Evolutionary conservation across 2,888 invertebrate species (phyloP).

Genomic region (Gisinianus flammeolus): DNA sequence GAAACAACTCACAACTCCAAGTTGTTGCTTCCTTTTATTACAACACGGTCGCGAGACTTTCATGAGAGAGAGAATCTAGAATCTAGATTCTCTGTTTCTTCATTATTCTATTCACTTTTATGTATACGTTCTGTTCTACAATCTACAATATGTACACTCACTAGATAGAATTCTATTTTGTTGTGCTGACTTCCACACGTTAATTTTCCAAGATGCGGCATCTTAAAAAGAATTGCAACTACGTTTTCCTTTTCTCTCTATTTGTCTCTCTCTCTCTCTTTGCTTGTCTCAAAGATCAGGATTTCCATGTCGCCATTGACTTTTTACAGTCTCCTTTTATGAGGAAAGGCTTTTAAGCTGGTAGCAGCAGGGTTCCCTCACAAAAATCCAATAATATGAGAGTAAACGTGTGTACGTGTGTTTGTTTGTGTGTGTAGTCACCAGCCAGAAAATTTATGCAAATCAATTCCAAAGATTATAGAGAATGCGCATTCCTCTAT

Average conservation of each 20-base stretch:
- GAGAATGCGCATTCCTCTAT: neutral
- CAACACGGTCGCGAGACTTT: too few relatives aligned
- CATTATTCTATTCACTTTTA: neutral
- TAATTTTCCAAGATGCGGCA: constrained; percentile 2
- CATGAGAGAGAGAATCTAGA: too few relatives aligned
- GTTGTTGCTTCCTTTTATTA: too few relatives aligned
- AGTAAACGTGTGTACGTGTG: neutral
- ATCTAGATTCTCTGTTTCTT: neutral
- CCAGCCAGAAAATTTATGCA: constrained; percentile 26
- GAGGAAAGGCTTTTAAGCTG: constrained; percentile 28
- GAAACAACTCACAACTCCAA: too few relatives aligned
- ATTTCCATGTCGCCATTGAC: constrained; percentile 11
- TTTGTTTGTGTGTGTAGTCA: neutral
- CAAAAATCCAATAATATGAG: neutral
- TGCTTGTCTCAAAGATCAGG: constrained; percentile 3
- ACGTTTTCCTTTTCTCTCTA: neutral
- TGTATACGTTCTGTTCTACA: neutral
- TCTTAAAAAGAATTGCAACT: neutral
- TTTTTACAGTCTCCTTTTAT: constrained; percentile 31
- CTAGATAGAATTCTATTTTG: too few relatives aligned
- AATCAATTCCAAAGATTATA: constrained; percentile 17
- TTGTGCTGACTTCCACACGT: neutral
- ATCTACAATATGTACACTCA: neutral
- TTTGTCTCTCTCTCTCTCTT: too few relatives aligned
- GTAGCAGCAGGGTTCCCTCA: neutral